phyloP scores from a whole-genome alignment of 2,888 invertebrate genomes.

The Sepiola atlantica region DNA sequence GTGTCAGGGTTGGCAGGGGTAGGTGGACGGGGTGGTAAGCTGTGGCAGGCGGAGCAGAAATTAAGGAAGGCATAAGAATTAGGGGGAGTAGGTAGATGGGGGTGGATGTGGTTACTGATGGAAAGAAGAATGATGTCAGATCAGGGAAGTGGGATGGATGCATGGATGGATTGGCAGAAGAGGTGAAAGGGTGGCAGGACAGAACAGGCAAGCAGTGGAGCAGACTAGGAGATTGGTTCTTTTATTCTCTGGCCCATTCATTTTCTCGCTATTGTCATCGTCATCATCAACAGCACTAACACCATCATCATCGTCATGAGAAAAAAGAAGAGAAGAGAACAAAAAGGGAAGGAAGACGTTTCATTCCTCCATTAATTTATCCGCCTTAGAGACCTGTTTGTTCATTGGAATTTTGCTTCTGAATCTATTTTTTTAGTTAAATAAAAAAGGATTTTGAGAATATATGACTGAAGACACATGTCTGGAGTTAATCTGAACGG shows the following conservation, averaged over 20 bases:
- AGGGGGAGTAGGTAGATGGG: not conserved
- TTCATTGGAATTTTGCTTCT: not conserved
- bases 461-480: too few relatives aligned
- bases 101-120: not conserved
- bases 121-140: not conserved
- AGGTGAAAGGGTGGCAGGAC: not conserved
- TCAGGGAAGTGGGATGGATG: not conserved
- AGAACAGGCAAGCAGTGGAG: not conserved
- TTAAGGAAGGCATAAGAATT: not conserved
- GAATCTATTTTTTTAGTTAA: not conserved
- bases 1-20: conserved; percentile 32
- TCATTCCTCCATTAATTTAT: not conserved
- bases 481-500: too few relatives aligned
- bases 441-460: too few relatives aligned
- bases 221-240: not conserved
- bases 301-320: not conserved
- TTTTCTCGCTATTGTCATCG: conserved; percentile 11
- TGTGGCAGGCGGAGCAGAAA: not conserved
- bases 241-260: not conserved
- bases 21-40: not conserved
- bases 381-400: not conserved
- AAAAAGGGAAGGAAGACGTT: not conserved
- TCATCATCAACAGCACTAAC: not conserved
- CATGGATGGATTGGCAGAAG: not conserved
- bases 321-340: not conserved